Percentiles rank a stretch among this genome's conserved stretches.
phyloP scores from a whole-genome alignment of 2,113 vertebrate species.

The Lepus europaeus region DNA sequence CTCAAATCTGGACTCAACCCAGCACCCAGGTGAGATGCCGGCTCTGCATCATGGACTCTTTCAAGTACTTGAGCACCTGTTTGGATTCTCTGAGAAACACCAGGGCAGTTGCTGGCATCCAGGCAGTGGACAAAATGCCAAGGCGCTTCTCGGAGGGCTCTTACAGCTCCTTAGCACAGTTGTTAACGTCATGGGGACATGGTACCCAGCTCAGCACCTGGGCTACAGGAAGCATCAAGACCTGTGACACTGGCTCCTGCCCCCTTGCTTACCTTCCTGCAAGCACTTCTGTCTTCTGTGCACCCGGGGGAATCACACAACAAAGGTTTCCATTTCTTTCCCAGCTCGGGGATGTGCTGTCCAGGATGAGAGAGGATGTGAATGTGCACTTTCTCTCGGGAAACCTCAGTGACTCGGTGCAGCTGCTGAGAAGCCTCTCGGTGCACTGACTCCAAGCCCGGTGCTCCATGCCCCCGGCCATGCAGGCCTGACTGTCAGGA shows the following conservation, averaged over 20 bases:
- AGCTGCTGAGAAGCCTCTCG: background rate
- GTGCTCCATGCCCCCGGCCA: rapidly evolving
- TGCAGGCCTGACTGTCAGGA: background rate
- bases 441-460: background rate
- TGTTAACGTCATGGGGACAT: rapidly evolving
- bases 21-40: too few species aligned
- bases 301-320: background rate
- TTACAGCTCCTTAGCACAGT: background rate
- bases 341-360: background rate
- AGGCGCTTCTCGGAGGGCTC: rapidly evolving
- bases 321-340: constrained; percentile 6
- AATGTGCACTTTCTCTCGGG: constrained; percentile 63
- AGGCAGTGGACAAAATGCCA: background rate
- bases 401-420: background rate
- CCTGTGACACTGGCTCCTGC: rapidly evolving
- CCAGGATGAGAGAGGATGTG: background rate
- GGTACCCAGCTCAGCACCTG: rapidly evolving
- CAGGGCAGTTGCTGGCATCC: rapidly evolving
- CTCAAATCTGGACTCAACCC: too few species aligned
- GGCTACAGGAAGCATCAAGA: background rate
- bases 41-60: background rate
- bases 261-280: background rate
- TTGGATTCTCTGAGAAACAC: background rate
- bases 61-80: background rate
- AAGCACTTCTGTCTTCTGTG: rapidly evolving